A percentile compares a stretch with the other conserved stretches of the same genome.
Conservation (phyloP, 2,797 vertebrate genomes). For the Scomberomorus guttatus region DNA sequence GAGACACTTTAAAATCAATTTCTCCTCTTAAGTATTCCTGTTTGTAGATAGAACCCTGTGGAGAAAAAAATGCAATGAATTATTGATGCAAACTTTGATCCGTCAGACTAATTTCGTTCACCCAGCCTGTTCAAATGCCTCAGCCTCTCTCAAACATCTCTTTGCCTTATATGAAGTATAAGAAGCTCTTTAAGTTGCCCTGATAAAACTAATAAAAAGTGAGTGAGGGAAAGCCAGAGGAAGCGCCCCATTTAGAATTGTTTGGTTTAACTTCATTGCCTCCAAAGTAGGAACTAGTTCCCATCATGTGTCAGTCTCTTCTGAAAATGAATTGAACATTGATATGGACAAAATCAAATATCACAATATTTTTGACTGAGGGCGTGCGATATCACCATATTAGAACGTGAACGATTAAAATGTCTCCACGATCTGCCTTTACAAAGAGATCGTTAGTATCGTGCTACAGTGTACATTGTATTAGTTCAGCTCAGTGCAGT, state of each 20-base stretch:
- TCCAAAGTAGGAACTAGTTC: not conserved
- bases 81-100: slow-evolving; percentile 23
- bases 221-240: not conserved
- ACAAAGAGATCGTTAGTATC: too few species aligned
- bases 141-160: not conserved
- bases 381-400: too few species aligned
- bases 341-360: too few species aligned
- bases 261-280: slow-evolving; percentile 16
- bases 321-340: not conserved
- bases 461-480: too few species aligned
- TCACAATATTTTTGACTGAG: too few species aligned
- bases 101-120: slow-evolving; percentile 6
- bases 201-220: slow-evolving; percentile 20
- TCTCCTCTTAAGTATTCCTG: not conserved
- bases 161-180: not conserved
- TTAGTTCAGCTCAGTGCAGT: too few species aligned
- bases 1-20: not conserved
- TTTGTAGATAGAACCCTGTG: not conserved
- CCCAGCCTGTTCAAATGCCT: not conserved
- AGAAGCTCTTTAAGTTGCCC: not conserved
- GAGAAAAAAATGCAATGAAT: slow-evolving; percentile 1
- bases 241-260: not conserved
- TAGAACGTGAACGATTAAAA: too few species aligned
- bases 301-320: not conserved
- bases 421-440: too few species aligned